Percentiles rank a stretch among this genome's conserved stretches.
These are phyloP conservation scores for Helarctos malayanus DNA, from an alignment of 2,797 vertebrate species.

Conservation along the genomic window DNA sequence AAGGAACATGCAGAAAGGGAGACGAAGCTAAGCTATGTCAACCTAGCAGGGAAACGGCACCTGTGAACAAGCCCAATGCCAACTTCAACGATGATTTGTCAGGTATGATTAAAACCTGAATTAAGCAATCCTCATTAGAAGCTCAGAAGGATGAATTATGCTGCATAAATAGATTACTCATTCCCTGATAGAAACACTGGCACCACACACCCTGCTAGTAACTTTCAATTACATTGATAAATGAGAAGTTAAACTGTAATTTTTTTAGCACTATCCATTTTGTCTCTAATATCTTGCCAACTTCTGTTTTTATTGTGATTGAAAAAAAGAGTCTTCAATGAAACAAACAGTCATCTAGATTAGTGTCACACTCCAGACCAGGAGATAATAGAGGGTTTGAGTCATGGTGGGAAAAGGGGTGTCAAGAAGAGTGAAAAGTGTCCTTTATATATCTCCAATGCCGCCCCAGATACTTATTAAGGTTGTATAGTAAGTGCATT, in stretches of 20 bases:
- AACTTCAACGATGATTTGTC: constrained; percentile 78
- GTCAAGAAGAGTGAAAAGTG: neutral
- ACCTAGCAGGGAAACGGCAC: constrained; percentile 75
- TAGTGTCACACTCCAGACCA: constrained; percentile 39
- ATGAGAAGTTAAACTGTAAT: constrained; percentile 86
- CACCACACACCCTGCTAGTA: constrained; percentile 78
- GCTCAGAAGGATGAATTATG: constrained; percentile 80
- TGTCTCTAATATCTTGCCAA: constrained; percentile 77
- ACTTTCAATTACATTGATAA: constrained; percentile 87
- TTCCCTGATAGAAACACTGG: constrained; percentile 78
- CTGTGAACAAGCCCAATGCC: constrained; percentile 78
- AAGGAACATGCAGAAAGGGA: constrained; percentile 53
- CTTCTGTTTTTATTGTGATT: constrained; percentile 81
- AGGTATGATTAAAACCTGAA: constrained; percentile 85
- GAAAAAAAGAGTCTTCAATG: constrained; percentile 67
- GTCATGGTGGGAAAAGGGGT: neutral
- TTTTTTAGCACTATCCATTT: constrained; percentile 84
- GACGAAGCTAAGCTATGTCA: constrained; percentile 74
- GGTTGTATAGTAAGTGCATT: neutral
- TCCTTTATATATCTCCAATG: neutral
- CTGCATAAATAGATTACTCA: constrained; percentile 81
- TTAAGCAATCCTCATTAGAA: constrained; percentile 85
- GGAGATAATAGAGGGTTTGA: neutral
- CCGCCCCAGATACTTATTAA: neutral
- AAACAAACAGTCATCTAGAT: constrained; percentile 67